These are phyloP conservation scores for Eptesicus fuscus DNA, from an alignment of 2,113 vertebrate genomes.

Conservation along the genomic window DNA sequence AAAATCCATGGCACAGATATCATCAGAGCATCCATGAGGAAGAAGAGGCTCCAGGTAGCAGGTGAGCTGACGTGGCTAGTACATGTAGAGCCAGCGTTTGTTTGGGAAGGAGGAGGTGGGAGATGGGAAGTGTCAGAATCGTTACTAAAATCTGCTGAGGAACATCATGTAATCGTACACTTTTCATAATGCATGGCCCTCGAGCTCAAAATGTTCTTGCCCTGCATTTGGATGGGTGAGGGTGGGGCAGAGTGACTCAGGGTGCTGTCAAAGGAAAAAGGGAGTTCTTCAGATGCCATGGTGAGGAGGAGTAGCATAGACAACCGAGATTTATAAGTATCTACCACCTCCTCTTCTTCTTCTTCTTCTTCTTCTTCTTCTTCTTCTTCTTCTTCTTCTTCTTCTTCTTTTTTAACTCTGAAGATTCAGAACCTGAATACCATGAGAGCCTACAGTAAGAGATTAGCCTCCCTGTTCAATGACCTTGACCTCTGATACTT, in stretches of 20 bases:
- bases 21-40: constrained; percentile 90
- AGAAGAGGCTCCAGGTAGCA: constrained; percentile 80
- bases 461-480: not conserved
- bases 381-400: not conserved
- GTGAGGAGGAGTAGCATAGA: not conserved
- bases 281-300: not conserved
- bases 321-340: not conserved
- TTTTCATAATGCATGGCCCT: not conserved
- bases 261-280: not conserved
- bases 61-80: constrained; percentile 77
- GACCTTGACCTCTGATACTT: not conserved
- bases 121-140: not conserved
- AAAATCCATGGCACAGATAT: constrained; percentile 92
- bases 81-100: not conserved
- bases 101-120: not conserved
- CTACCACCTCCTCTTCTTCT: not conserved
- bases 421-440: not conserved
- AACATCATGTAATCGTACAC: not conserved
- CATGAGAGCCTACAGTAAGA: not conserved
- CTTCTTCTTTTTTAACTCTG: not conserved
- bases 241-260: not conserved
- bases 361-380: not conserved
- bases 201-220: not conserved
- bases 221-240: not conserved
- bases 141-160: not conserved